phyloP scores from a whole-genome alignment of 2,888 invertebrate species.

The Lasioglossum calceatum region DNA sequence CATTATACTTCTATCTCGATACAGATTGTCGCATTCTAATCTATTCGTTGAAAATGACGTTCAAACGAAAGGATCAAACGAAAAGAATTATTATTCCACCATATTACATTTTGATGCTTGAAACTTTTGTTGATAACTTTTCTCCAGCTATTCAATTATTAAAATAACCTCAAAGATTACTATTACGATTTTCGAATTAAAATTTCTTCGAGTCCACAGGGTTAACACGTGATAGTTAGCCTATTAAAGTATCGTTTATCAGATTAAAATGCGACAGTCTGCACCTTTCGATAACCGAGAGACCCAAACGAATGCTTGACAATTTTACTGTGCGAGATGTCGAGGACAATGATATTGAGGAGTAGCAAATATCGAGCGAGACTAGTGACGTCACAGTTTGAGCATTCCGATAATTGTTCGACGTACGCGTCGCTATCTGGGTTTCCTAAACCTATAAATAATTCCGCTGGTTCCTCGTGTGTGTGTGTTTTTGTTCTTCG shows the following conservation, averaged over 20 bases:
- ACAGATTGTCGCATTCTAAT: slow-evolving; percentile 6
- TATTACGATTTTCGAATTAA: too few relatives aligned
- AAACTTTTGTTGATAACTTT: not conserved
- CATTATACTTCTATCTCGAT: not conserved
- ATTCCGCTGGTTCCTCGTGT: slow-evolving; percentile 3
- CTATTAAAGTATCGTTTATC: not conserved
- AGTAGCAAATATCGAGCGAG: slow-evolving; percentile 11
- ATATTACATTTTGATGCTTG: not conserved
- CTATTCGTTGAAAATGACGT: not conserved
- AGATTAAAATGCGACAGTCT: not conserved
- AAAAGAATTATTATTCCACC: not conserved
- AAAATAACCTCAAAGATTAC: not conserved
- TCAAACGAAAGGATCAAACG: not conserved
- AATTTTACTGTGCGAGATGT: not conserved
- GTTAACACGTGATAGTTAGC: not conserved
- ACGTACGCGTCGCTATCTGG: not conserved
- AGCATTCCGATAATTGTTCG: not conserved
- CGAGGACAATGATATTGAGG: not conserved
- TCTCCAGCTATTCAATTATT: not conserved
- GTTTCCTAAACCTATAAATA: slow-evolving; percentile 23
- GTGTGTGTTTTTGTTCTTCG: not conserved
- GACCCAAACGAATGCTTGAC: not conserved
- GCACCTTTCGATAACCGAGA: not conserved
- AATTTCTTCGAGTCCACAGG: too few relatives aligned
- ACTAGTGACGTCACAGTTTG: slow-evolving; percentile 8